These are phyloP conservation scores for Cyprinodon diabolis DNA, from an alignment of 2,797 vertebrate species.

Conservation along the genomic window DNA sequence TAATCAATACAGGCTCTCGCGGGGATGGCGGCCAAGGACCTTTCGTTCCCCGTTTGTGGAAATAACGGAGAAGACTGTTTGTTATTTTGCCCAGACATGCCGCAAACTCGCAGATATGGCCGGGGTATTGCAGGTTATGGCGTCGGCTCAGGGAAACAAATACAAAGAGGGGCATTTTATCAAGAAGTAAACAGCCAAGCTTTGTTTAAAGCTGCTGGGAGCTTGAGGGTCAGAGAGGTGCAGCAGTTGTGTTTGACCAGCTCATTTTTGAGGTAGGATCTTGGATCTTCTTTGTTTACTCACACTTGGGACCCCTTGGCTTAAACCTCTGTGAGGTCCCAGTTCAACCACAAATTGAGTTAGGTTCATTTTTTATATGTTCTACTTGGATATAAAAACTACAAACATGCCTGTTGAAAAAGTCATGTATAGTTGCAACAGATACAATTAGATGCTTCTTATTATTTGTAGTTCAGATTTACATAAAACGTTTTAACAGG, in stretches of 20 bases:
- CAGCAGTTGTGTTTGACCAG: slow-evolving; percentile 73
- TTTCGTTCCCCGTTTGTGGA: slow-evolving; percentile 83
- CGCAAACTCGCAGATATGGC: slow-evolving; percentile 82
- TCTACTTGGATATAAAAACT: slow-evolving; percentile 40
- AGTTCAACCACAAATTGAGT: slow-evolving; percentile 53
- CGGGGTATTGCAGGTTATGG: slow-evolving; percentile 81
- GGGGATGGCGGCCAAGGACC: slow-evolving; percentile 81
- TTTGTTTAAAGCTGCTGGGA: slow-evolving; percentile 74
- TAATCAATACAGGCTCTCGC: slow-evolving; percentile 85
- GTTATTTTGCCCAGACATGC: slow-evolving; percentile 83
- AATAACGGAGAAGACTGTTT: slow-evolving; percentile 85
- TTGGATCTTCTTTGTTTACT: slow-evolving; percentile 73
- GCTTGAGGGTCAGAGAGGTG: slow-evolving; percentile 65
- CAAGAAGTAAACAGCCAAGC: slow-evolving; percentile 75
- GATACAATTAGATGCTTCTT: background rate
- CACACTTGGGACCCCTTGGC: slow-evolving; percentile 57
- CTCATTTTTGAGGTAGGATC: slow-evolving; percentile 73
- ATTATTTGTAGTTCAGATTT: background rate
- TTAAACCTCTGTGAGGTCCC: slow-evolving; percentile 52
- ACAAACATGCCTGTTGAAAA: slow-evolving; percentile 45
- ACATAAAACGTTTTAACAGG: background rate
- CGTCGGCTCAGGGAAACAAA: slow-evolving; percentile 77
- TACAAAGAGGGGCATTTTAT: slow-evolving; percentile 78
- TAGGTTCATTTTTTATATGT: slow-evolving; percentile 54
- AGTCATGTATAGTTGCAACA: background rate